Base-by-base conservation (phyloP, 2,113 vertebrate species). In the Cyphomyrus discorhynchus region DNA sequence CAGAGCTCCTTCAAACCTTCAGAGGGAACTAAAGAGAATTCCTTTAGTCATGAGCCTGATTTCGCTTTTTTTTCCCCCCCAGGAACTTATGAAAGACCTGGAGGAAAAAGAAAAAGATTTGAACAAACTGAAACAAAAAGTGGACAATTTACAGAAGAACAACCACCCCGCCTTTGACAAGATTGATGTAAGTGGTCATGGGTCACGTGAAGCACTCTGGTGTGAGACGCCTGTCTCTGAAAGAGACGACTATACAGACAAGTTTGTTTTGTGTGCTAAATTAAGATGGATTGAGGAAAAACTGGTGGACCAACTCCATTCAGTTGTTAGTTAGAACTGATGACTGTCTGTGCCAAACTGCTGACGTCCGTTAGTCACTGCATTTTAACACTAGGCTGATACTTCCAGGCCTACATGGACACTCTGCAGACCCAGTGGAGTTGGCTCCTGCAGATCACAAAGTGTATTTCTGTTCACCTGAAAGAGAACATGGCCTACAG, bases 341-440 rank as follows among this genome's bases (percentile, higher is more conserved):
- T 80, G 15, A 19, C 70, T 39, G 9, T 52, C 1, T 85, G 83
- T 86, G 19, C 1, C 5, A 35, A 52, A 45, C 47, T 35, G 15
- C 49, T 2, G 49, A 86, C 4, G 1, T 2, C 13, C 31, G 27
- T 5, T 21, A 21, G 50, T 87, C 15, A 56, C 24, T 10, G n/a
- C 50, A 53, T 87, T 87, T 86, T 86, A 86, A 86, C 24, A n/a
- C 83, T 5, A 31, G 10, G 24, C 24, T 5, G 47, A 49, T 50
- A 13, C 11, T 35, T 35, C 3, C 93, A 96, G 98, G 98, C 98
- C 0, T 99, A 99, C 90, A 98, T 99, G 97, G 98, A 99, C 90
- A 99, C 98, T 0, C 94, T 99, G 9, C 98, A 99, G 94, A 99
- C 98, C 47, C 98, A 99, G 92, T 99, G 98, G 98, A 99, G 98